These are phyloP conservation scores for Piscicola geometra DNA, from an alignment of 2,888 invertebrate genomes.

Conservation along the genomic window DNA sequence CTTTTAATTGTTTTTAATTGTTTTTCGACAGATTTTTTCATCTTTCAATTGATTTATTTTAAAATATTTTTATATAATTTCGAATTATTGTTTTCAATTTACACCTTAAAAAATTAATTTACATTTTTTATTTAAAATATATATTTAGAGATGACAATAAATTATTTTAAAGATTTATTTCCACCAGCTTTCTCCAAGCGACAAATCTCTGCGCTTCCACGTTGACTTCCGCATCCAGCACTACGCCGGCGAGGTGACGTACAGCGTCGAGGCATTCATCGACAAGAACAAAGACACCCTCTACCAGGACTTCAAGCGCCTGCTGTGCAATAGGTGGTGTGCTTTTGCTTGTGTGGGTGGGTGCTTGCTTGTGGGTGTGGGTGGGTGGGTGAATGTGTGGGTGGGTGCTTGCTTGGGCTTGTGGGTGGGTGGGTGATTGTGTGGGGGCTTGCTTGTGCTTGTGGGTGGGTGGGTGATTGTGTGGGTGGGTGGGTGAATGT, in stretches of 20 bases:
- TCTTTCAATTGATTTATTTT: not conserved
- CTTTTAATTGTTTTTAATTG: not conserved
- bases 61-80: not conserved
- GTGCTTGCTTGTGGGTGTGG: not conserved
- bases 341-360: conserved; percentile 5
- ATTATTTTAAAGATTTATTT: too few relatives aligned
- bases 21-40: not conserved
- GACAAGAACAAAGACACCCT: conserved; percentile 95
- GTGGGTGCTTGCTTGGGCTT: not conserved
- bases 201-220: conserved; percentile 58
- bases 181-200: conserved; percentile 55
- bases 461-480: too few relatives aligned
- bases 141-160: not conserved
- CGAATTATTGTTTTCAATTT: not conserved
- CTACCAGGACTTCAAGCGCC: conserved; percentile 91
- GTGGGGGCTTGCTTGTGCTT: too few relatives aligned
- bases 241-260: conserved; percentile 94
- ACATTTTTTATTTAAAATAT: too few relatives aligned
- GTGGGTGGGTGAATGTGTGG: not conserved
- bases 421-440: not conserved
- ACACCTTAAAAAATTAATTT: not conserved
- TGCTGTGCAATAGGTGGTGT: conserved; percentile 68
- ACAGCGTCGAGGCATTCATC: conserved; percentile 80
- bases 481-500: too few relatives aligned
- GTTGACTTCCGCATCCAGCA: conserved; percentile 65